Conservation (phyloP, 2,797 vertebrate genomes). For the Rhabdomys pumilio region DNA sequence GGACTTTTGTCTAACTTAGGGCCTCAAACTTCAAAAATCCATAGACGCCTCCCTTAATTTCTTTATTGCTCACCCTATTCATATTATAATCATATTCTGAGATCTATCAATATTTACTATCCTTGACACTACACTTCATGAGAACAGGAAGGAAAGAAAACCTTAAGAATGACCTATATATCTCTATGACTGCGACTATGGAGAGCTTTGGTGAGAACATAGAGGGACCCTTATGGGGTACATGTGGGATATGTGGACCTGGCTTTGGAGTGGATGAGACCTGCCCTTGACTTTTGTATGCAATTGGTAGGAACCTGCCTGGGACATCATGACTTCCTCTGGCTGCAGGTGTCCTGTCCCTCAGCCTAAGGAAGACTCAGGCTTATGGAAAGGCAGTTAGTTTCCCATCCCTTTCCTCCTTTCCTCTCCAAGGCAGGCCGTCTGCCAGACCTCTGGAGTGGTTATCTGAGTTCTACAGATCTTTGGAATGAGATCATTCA, state of each 20-base stretch:
- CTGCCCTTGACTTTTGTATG: slow-evolving; percentile 45
- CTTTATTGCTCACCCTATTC: background rate
- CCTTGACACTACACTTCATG: background rate
- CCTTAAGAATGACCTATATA: background rate
- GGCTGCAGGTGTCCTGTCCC: slow-evolving; percentile 80
- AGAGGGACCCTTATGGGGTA: background rate
- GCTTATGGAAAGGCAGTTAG: slow-evolving; percentile 75
- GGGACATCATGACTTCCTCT: slow-evolving; percentile 24
- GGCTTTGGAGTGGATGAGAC: too few relatives aligned
- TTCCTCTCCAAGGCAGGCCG: slow-evolving; percentile 82
- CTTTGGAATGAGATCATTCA: slow-evolving; percentile 89
- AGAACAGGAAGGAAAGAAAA: slow-evolving; percentile 35
- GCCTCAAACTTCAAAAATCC: background rate
- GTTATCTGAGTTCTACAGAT: slow-evolving; percentile 90
- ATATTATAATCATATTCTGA: slow-evolving; percentile 45
- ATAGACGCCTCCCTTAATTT: slow-evolving; percentile 58
- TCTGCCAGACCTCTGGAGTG: slow-evolving; percentile 82
- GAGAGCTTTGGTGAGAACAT: background rate
- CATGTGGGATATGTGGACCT: background rate
- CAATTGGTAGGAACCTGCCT: background rate
- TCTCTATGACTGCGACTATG: background rate
- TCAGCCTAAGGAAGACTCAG: slow-evolving; percentile 47
- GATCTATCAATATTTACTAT: background rate
- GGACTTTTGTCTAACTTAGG: background rate
- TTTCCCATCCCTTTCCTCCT: slow-evolving; percentile 84